These are phyloP conservation scores for Acanthiza pusilla DNA, from an alignment of 2,797 vertebrate species.

Conservation along the genomic window DNA sequence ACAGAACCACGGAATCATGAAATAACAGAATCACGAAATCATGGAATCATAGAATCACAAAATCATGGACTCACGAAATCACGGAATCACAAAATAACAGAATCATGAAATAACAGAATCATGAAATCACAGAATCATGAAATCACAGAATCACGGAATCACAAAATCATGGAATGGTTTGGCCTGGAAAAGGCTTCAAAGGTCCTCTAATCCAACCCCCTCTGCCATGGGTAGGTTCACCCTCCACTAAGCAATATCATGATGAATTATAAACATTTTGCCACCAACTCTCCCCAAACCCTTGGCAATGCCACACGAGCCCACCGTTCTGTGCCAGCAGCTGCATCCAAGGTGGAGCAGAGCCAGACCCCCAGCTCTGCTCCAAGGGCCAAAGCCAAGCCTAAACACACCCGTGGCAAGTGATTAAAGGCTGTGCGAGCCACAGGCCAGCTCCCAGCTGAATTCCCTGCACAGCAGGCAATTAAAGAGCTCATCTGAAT, in stretches of 20 bases:
- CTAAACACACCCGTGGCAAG: not conserved
- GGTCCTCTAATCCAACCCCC: not conserved
- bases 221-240: not conserved
- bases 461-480: not conserved
- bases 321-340: not conserved
- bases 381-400: not conserved
- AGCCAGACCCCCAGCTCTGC: not conserved
- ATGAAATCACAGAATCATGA: not conserved
- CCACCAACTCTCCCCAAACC: fast-evolving
- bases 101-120: not conserved
- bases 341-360: not conserved
- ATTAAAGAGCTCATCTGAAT: not conserved
- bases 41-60: not conserved
- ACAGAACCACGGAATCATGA: not conserved
- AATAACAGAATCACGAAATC: no score
- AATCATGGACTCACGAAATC: no score
- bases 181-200: not conserved
- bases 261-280: not conserved
- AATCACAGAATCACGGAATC: not conserved
- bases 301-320: fast-evolving
- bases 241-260: not conserved
- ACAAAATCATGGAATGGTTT: no score
- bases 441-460: constrained; percentile 10
- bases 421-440: not conserved
- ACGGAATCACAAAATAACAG: not conserved